Conservation (phyloP, 1,140 invertebrate species). For the Lethrus apterus region DNA sequence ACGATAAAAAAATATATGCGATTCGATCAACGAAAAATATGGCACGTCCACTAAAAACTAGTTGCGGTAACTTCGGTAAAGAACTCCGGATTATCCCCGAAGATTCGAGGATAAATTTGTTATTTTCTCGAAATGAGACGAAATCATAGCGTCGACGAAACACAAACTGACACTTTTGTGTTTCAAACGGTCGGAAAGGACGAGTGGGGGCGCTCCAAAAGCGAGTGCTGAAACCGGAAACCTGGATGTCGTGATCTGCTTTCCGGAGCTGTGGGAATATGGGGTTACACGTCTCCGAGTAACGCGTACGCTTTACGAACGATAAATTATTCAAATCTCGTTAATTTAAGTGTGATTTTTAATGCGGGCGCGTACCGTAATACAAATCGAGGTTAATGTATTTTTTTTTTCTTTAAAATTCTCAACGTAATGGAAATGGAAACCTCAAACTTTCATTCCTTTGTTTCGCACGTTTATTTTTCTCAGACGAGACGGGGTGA, state of each 20-base stretch:
- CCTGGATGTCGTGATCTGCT: constrained; percentile 24
- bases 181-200: no score
- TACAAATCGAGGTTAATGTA: background rate
- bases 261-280: constrained; percentile 24
- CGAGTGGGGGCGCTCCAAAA: no score
- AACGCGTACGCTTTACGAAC: no score
- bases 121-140: no score
- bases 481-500: constrained; percentile 15
- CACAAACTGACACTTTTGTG: constrained; percentile 23
- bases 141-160: constrained; percentile 18
- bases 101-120: no score
- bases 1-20: no score
- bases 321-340: no score
- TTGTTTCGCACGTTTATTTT: background rate
- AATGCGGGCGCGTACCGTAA: background rate
- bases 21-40: no score
- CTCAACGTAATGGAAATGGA: background rate
- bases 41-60: no score
- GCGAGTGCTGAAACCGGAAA: constrained; percentile 29
- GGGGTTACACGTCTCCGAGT: constrained; percentile 25
- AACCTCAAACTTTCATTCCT: background rate
- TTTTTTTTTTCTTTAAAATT: background rate
- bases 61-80: no score
- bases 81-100: no score
- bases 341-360: background rate